Evolutionary conservation across 30 jellyfish, hydroid and myxozoan species (phyloP).

Genomic region (Hydractinia symbiolongicarpus): DNA sequence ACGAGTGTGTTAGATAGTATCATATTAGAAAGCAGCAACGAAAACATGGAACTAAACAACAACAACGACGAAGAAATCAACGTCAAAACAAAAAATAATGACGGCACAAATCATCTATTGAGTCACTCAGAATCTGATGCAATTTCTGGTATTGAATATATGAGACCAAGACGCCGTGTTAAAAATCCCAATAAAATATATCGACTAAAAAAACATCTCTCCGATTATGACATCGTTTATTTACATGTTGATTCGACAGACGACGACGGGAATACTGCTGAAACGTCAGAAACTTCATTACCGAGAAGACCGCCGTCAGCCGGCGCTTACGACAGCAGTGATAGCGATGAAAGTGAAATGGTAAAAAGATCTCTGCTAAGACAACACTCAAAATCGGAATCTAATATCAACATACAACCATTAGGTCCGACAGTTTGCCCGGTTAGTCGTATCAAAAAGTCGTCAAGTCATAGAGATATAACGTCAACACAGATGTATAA

Average conservation of each 20-base stretch:
- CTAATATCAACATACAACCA: neutral
- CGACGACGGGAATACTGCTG: conserved; percentile 11
- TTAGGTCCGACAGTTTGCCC: neutral
- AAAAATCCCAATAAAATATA: neutral
- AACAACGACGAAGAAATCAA: no score
- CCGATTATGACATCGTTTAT: conserved; percentile 15
- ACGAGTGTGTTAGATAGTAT: no score
- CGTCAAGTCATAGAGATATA: conserved; percentile 35
- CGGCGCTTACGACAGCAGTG: neutral
- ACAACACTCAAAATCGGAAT: conserved; percentile 15
- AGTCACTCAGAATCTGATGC: neutral
- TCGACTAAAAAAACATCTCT: neutral
- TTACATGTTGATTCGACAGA: neutral
- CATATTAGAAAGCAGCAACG: no score
- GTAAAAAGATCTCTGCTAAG: neutral
- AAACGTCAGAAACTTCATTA: neutral
- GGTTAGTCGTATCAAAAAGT: neutral
- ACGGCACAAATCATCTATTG: no score
- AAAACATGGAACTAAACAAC: no score
- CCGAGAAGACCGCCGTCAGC: neutral
- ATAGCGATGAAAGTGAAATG: neutral
- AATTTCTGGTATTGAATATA: conserved; percentile 6
- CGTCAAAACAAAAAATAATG: no score
- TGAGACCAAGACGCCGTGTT: conserved; percentile 6
- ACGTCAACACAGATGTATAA: conserved; percentile 64